phyloP scores from a whole-genome alignment of 2,113 vertebrate genomes.

The Corythoichthys haematopterus region DNA sequence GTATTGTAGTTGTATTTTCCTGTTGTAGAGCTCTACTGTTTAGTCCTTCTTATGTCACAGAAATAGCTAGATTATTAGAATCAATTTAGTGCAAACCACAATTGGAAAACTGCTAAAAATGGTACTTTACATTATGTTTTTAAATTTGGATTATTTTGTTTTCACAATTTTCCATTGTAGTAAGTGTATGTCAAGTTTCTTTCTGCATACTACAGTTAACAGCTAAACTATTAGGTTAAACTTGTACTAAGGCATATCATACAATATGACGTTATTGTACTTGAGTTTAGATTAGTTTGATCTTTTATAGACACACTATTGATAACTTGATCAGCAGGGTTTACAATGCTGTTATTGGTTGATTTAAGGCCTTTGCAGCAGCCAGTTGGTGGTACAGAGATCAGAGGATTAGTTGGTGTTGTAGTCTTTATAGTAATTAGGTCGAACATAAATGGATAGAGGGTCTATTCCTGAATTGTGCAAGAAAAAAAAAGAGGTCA shows the following conservation, averaged over 20 bases:
- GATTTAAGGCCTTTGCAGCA: constrained; percentile 11
- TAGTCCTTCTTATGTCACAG: no score
- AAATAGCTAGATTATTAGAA: no score
- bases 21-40: no score
- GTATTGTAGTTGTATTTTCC: no score
- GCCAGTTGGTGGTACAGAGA: constrained; percentile 38
- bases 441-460: constrained; percentile 52
- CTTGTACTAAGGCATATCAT: neutral
- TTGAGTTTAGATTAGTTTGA: neutral
- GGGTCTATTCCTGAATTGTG: constrained; percentile 43
- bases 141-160: neutral
- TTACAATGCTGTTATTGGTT: neutral
- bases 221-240: no score
- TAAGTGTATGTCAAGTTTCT: no score
- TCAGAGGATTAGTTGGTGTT: constrained; percentile 57
- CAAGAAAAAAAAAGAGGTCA: constrained; percentile 31
- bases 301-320: neutral
- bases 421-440: constrained; percentile 42
- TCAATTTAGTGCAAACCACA: no score
- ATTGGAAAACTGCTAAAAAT: neutral
- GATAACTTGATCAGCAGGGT: neutral
- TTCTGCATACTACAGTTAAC: no score
- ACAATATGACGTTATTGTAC: neutral
- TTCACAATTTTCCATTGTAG: no score
- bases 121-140: neutral